phyloP scores from a whole-genome alignment of 2,888 invertebrate species.

The Plagodis dolabraria region DNA sequence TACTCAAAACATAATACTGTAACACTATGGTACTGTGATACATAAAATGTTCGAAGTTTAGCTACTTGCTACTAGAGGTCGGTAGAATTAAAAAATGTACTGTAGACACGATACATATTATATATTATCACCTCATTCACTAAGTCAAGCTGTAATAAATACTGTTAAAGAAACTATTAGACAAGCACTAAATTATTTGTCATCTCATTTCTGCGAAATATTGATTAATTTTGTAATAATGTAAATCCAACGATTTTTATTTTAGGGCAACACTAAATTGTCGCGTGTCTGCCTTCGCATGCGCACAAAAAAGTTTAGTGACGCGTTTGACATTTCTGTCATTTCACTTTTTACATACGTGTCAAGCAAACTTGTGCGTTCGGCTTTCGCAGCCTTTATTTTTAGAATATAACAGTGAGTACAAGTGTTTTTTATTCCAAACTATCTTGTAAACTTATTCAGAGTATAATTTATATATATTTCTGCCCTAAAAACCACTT shows the following conservation, averaged over 20 bases:
- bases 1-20: not conserved
- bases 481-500: constrained; percentile 2
- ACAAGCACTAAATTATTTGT: too few species aligned
- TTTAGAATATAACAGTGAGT: constrained; percentile 80
- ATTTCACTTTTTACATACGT: constrained; percentile 81
- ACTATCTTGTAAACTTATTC: constrained; percentile 21
- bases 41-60: not conserved
- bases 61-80: constrained; percentile 21
- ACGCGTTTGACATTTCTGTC: constrained; percentile 60
- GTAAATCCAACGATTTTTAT: not conserved
- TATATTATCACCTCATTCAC: too few species aligned
- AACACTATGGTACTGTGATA: not conserved
- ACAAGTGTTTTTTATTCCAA: constrained; percentile 44
- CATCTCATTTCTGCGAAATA: too few species aligned
- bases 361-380: constrained; percentile 76
- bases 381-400: constrained; percentile 75
- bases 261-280: constrained; percentile 43
- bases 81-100: not conserved
- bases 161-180: too few species aligned
- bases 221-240: not conserved
- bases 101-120: too few species aligned
- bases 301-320: constrained; percentile 46
- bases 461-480: constrained; percentile 8
- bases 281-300: constrained; percentile 61
- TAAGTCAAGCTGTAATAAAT: too few species aligned